Conservation (phyloP, 2,113 vertebrate species). For the Crotalus viridis region DNA sequence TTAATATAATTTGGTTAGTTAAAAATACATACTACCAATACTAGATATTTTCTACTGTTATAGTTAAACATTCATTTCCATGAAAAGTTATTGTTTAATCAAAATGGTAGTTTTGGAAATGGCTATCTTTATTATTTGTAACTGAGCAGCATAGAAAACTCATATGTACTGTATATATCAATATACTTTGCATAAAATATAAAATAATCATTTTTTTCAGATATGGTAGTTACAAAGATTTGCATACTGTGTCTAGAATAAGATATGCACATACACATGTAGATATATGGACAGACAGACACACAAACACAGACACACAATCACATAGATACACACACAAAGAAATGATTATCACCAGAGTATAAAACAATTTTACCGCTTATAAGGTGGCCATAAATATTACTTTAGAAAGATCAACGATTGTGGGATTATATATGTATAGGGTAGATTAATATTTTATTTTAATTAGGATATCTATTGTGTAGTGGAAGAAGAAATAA, state of each 20-base stretch:
- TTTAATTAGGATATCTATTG: too few relatives aligned
- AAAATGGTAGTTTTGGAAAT: background rate
- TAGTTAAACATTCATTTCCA: background rate
- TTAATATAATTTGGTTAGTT: constrained; percentile 70
- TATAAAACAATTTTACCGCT: background rate
- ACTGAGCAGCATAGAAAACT: background rate
- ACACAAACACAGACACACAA: too few relatives aligned
- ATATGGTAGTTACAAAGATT: too few relatives aligned
- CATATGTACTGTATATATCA: background rate
- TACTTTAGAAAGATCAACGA: background rate
- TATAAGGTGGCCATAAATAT: background rate
- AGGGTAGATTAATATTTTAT: too few relatives aligned
- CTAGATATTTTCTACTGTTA: constrained; percentile 31
- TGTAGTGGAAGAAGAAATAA: too few relatives aligned
- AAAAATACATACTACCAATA: constrained; percentile 51
- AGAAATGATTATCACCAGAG: too few relatives aligned
- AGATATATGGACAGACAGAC: too few relatives aligned
- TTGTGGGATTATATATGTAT: too few relatives aligned
- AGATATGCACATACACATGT: too few relatives aligned
- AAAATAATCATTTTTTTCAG: background rate
- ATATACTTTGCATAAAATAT: background rate
- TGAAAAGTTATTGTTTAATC: background rate
- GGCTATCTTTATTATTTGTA: background rate
- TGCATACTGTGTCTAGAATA: too few relatives aligned
- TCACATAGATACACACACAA: too few relatives aligned